These are phyloP conservation scores for Clinocottus analis DNA, from an alignment of 2,113 vertebrate species.

Conservation along the genomic window DNA sequence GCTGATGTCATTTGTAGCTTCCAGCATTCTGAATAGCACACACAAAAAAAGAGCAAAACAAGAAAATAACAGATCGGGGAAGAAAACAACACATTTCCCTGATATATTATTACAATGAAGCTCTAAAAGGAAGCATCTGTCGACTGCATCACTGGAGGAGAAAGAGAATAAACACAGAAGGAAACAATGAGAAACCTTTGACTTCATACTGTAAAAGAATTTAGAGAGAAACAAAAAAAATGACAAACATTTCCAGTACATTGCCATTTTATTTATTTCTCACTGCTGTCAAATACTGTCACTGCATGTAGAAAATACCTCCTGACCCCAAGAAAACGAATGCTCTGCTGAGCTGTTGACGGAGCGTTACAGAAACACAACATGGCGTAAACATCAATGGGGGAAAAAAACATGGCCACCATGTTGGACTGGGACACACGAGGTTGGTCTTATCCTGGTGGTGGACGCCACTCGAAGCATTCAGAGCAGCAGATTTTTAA, in stretches of 20 bases:
- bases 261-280: slow-evolving; percentile 7
- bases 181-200: slow-evolving; percentile 8
- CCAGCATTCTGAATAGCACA: slow-evolving; percentile 16
- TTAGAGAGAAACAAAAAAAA: neutral
- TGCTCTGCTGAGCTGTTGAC: slow-evolving; percentile 12
- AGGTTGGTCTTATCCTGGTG: neutral
- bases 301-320: slow-evolving; percentile 1
- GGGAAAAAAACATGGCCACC: neutral
- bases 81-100: neutral
- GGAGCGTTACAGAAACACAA: slow-evolving; percentile 6
- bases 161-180: slow-evolving; percentile 27
- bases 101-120: slow-evolving; percentile 7
- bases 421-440: neutral
- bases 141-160: neutral
- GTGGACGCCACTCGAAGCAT: neutral
- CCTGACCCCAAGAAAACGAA: slow-evolving; percentile 2
- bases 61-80: slow-evolving; percentile 2
- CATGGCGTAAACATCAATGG: neutral
- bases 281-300: slow-evolving; percentile 6
- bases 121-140: slow-evolving; percentile 39
- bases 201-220: neutral
- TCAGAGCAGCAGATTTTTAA: neutral
- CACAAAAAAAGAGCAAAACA: neutral
- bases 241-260: neutral
- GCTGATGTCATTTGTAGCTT: slow-evolving; percentile 15